Evolutionary conservation across 1,140 invertebrate species (phyloP).

Genomic region (Dendrolimus kikuchii): DNA sequence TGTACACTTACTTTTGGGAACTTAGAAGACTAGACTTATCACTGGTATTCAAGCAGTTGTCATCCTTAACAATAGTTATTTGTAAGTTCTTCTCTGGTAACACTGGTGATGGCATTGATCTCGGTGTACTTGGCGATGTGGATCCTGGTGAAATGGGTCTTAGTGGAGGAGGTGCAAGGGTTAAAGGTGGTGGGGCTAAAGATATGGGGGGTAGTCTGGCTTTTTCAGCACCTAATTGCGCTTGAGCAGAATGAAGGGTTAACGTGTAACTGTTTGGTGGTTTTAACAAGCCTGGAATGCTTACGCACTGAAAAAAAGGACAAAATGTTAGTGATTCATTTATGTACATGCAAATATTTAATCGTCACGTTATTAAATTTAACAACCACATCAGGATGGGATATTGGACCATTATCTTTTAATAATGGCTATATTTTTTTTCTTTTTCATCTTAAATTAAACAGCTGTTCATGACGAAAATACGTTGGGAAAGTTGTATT

Average conservation of each 20-base stretch:
- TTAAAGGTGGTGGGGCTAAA: constrained; percentile 47
- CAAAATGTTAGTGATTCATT: too few relatives aligned
- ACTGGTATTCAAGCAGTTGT: constrained; percentile 55
- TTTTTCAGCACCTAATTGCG: constrained; percentile 58
- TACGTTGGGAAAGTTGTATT: too few relatives aligned
- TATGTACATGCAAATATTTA: too few relatives aligned
- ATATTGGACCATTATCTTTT: too few relatives aligned
- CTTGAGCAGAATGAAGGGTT: constrained; percentile 61
- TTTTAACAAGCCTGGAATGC: constrained; percentile 74
- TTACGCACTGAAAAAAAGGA: constrained; percentile 57
- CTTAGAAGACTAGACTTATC: constrained; percentile 66
- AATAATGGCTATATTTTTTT: too few relatives aligned
- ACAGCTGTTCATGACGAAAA: too few relatives aligned
- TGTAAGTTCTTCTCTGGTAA: constrained; percentile 66
- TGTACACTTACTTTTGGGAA: constrained; percentile 57
- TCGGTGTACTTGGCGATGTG: constrained; percentile 41
- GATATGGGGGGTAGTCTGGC: constrained; percentile 55
- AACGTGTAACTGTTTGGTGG: constrained; percentile 73
- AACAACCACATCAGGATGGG: too few relatives aligned
- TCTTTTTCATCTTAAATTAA: too few relatives aligned
- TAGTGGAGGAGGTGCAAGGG: constrained; percentile 43
- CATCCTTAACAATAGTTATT: constrained; percentile 56
- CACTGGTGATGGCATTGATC: constrained; percentile 50
- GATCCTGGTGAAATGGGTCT: constrained; percentile 37
- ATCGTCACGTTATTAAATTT: too few relatives aligned